Conservation (phyloP, 1,140 invertebrate genomes). For the Bursaphelenchus mucronatus region DNA sequence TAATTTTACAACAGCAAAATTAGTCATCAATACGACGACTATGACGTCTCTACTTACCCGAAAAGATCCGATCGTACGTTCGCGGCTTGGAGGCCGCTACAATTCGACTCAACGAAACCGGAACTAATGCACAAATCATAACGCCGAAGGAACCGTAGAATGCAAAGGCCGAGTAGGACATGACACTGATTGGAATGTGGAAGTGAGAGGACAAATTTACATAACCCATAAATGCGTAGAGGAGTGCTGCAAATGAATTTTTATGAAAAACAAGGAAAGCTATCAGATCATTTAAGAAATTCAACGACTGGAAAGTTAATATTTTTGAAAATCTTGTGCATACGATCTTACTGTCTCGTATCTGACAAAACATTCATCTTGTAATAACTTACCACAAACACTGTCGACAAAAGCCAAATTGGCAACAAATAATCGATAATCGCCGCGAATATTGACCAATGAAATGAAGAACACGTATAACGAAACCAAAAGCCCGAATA, state of each 20-base stretch:
- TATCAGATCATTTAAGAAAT: too few species aligned
- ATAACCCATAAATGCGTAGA: conserved; percentile 50
- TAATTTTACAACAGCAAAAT: not conserved
- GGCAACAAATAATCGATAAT: conserved; percentile 46
- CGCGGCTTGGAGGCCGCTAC: conserved; percentile 45
- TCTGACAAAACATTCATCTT: too few species aligned
- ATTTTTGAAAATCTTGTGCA: too few species aligned
- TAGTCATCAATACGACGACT: not conserved
- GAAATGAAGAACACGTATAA: conserved; percentile 27
- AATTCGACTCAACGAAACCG: conserved; percentile 46
- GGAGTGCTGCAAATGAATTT: conserved; percentile 21
- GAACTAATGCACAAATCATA: conserved; percentile 50
- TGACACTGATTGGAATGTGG: conserved; percentile 31
- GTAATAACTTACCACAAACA: conserved; percentile 34
- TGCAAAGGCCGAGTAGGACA: conserved; percentile 48
- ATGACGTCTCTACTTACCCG: not conserved
- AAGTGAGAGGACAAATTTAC: conserved; percentile 36
- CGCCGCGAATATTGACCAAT: conserved; percentile 32
- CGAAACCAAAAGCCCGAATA: conserved; percentile 31
- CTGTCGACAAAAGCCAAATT: conserved; percentile 48
- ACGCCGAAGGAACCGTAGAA: conserved; percentile 55
- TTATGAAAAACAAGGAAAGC: conserved; percentile 15
- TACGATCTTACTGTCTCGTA: too few species aligned
- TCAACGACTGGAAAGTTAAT: too few species aligned
- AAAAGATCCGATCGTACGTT: conserved; percentile 40